Percentiles rank a stretch among this genome's conserved stretches.
phyloP scores from a whole-genome alignment of 2,888 invertebrate species.

The Sycophila texana region DNA sequence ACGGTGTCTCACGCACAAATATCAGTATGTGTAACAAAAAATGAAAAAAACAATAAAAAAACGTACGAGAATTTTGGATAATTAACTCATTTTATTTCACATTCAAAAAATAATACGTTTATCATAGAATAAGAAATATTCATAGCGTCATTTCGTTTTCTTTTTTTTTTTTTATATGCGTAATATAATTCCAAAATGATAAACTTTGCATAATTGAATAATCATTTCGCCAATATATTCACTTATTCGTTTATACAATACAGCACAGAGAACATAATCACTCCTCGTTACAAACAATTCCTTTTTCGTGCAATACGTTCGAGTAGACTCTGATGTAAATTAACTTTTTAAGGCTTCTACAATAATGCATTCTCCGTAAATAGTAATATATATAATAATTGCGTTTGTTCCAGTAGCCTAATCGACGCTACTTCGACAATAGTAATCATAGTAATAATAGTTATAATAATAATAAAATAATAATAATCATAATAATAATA shows the following conservation, averaged over 20 bases:
- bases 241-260: slow-evolving; percentile 51
- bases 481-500: too few relatives aligned
- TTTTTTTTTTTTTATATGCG: not conserved
- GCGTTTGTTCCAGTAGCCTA: slow-evolving; percentile 24
- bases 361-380: slow-evolving; percentile 44
- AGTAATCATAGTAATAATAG: not conserved
- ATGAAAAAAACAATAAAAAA: slow-evolving; percentile 38
- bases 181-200: slow-evolving; percentile 48
- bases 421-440: slow-evolving; percentile 21
- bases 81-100: slow-evolving; percentile 56
- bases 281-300: not conserved
- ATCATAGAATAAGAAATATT: slow-evolving; percentile 44
- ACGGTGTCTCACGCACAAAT: slow-evolving; percentile 45
- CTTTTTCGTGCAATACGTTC: slow-evolving; percentile 30
- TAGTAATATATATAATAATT: slow-evolving; percentile 32
- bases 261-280: slow-evolving; percentile 49
- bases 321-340: slow-evolving; percentile 33
- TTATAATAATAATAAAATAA: not conserved
- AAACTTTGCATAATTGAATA: slow-evolving; percentile 53
- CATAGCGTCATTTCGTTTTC: slow-evolving; percentile 33
- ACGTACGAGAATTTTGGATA: slow-evolving; percentile 48
- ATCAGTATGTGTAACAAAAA: slow-evolving; percentile 15
- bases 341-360: slow-evolving; percentile 56
- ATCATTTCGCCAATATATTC: slow-evolving; percentile 46
- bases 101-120: slow-evolving; percentile 51